Evolutionary conservation across 2,888 invertebrate genomes (phyloP).

Genomic region (Hypomecis punctinalis): DNA sequence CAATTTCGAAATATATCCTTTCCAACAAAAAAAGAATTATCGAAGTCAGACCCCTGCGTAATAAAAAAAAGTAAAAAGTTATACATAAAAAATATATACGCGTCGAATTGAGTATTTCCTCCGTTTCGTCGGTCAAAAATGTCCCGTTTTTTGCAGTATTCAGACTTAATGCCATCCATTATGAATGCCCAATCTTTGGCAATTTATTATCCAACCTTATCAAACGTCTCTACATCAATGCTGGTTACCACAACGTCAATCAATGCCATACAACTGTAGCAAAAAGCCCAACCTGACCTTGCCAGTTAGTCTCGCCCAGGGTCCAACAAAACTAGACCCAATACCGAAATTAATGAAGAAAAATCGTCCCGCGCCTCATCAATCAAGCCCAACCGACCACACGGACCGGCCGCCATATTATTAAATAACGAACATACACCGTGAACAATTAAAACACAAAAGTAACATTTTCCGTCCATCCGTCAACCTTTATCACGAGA

Average conservation of each 20-base stretch:
- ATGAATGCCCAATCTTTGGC: too few relatives aligned
- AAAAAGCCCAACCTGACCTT: conserved; percentile 1
- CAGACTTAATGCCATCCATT: too few relatives aligned
- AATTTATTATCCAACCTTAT: too few relatives aligned
- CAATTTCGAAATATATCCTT: too few relatives aligned
- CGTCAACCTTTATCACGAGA: conserved; percentile 80
- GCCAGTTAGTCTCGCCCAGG: conserved; percentile 19
- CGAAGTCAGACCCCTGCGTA: too few relatives aligned
- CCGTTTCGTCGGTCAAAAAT: too few relatives aligned
- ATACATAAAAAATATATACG: too few relatives aligned
- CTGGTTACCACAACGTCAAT: background rate
- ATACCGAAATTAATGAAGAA: conserved; percentile 53
- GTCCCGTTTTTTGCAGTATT: too few relatives aligned
- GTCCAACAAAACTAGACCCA: conserved; percentile 46
- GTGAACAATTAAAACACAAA: conserved; percentile 78
- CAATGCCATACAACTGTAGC: background rate
- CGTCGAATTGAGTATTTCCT: too few relatives aligned
- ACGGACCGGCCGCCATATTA: conserved; percentile 60
- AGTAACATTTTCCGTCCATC: conserved; percentile 70
- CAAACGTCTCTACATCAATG: background rate
- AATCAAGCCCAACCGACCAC: conserved; percentile 64
- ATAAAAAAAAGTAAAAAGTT: too few relatives aligned
- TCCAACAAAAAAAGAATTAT: too few relatives aligned
- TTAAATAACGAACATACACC: conserved; percentile 80
- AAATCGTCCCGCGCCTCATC: conserved; percentile 60